phyloP scores from a whole-genome alignment of 2,888 invertebrate species.

The Sylvicola cinctus region DNA sequence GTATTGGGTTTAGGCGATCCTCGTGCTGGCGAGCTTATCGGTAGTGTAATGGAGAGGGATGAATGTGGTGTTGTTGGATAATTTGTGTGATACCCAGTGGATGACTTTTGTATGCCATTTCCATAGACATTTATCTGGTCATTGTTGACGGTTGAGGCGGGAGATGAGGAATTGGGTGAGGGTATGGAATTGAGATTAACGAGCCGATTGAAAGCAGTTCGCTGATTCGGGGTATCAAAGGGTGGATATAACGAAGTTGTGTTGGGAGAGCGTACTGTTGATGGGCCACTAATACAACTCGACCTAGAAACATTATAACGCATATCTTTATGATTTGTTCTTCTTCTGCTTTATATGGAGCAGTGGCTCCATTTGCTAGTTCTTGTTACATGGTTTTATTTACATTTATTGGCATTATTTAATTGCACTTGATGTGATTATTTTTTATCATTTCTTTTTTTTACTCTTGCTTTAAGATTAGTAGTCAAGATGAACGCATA shows the following conservation, averaged over 20 bases:
- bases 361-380: not conserved
- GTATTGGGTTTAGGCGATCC: slow-evolving; percentile 5
- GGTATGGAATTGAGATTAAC: too few relatives aligned
- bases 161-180: too few relatives aligned
- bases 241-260: slow-evolving; percentile 7
- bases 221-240: too few relatives aligned
- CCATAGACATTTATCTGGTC: not conserved
- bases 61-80: not conserved
- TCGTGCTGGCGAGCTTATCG: slow-evolving; percentile 7
- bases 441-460: slow-evolving; percentile 3
- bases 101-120: not conserved
- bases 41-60: not conserved
- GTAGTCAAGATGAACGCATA: slow-evolving; percentile 9
- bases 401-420: too few relatives aligned
- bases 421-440: slow-evolving; percentile 1
- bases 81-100: not conserved
- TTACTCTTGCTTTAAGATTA: slow-evolving; percentile 3
- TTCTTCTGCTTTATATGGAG: slow-evolving; percentile 9
- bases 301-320: slow-evolving; percentile 28
- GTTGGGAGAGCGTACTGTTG: slow-evolving; percentile 16
- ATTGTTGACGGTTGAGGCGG: not conserved
- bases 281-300: slow-evolving; percentile 21
- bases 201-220: too few relatives aligned
- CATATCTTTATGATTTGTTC: slow-evolving; percentile 9
- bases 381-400: too few relatives aligned